Conservation (phyloP, 2,888 invertebrate genomes). For the Orthosia gothica region DNA sequence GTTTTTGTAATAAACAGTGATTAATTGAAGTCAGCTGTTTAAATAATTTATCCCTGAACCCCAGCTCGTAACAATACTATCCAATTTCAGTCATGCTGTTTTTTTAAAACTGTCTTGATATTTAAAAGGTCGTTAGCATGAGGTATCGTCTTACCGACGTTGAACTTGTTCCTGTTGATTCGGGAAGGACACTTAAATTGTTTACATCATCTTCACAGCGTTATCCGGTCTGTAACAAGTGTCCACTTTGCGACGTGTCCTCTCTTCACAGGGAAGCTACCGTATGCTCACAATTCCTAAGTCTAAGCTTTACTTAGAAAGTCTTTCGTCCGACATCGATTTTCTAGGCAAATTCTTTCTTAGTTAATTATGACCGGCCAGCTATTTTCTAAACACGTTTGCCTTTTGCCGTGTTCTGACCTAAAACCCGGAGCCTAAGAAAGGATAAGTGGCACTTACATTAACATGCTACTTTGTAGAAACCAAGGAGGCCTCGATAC, state of each 20-base stretch:
- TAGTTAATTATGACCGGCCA: background rate
- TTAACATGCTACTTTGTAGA: slow-evolving; percentile 59
- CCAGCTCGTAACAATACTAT: too few species aligned
- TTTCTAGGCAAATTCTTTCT: slow-evolving; percentile 20
- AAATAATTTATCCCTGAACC: too few species aligned
- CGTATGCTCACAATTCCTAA: background rate
- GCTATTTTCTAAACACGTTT: slow-evolving; percentile 45
- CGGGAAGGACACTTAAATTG: slow-evolving; percentile 10
- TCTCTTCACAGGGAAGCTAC: slow-evolving; percentile 1
- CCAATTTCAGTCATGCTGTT: background rate
- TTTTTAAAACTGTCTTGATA: background rate
- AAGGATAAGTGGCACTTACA: slow-evolving; percentile 62
- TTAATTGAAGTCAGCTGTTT: too few species aligned
- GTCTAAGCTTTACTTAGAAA: slow-evolving; percentile 15
- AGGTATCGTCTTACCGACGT: background rate
- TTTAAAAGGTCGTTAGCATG: background rate
- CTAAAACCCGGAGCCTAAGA: slow-evolving; percentile 50
- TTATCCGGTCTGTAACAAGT: slow-evolving; percentile 12
- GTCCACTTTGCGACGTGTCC: background rate
- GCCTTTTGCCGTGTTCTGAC: slow-evolving; percentile 45
- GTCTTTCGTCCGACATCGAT: background rate
- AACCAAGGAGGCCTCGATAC: slow-evolving; percentile 57
- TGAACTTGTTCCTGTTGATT: slow-evolving; percentile 4
- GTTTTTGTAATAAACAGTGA: too few species aligned
- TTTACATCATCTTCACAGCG: background rate